These are phyloP conservation scores for Sebastes nivosus DNA, from an alignment of 2,797 vertebrate genomes.

Conservation along the genomic window DNA sequence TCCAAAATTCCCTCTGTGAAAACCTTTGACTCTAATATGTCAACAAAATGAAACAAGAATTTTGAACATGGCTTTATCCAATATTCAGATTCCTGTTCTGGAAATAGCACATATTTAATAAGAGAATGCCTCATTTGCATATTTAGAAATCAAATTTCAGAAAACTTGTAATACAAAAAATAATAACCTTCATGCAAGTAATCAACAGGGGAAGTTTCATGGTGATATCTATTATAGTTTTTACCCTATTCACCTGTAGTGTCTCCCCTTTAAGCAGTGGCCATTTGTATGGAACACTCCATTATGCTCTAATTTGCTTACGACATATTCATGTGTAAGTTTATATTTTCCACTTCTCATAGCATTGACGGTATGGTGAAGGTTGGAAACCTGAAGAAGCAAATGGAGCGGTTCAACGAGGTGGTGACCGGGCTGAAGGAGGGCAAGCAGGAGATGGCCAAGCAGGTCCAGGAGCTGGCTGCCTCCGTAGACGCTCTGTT, in stretches of 20 bases:
- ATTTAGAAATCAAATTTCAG: no score
- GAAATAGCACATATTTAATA: no score
- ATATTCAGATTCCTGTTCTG: not conserved
- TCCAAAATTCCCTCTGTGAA: no score
- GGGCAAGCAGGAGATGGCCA: slow-evolving; percentile 93
- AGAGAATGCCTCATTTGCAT: fast-evolving
- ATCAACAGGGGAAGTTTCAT: no score
- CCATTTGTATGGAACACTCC: not conserved
- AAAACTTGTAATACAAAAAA: no score
- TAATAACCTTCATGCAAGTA: no score
- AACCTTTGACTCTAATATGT: no score
- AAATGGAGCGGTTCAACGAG: slow-evolving; percentile 91
- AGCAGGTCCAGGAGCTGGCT: slow-evolving; percentile 90
- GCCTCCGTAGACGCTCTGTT: slow-evolving; percentile 87
- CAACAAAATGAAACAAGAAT: no score
- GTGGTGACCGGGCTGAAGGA: slow-evolving; percentile 93
- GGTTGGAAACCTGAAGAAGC: slow-evolving; percentile 89
- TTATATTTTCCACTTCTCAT: not conserved
- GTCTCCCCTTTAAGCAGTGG: no score
- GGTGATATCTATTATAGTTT: no score
- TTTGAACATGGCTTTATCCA: no score
- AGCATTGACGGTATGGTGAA: slow-evolving; percentile 95
- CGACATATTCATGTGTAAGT: not conserved
- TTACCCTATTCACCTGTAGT: no score
- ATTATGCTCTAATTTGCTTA: not conserved